phyloP scores from a whole-genome alignment of 2,113 vertebrate genomes.

The Ellobius talpinus region DNA sequence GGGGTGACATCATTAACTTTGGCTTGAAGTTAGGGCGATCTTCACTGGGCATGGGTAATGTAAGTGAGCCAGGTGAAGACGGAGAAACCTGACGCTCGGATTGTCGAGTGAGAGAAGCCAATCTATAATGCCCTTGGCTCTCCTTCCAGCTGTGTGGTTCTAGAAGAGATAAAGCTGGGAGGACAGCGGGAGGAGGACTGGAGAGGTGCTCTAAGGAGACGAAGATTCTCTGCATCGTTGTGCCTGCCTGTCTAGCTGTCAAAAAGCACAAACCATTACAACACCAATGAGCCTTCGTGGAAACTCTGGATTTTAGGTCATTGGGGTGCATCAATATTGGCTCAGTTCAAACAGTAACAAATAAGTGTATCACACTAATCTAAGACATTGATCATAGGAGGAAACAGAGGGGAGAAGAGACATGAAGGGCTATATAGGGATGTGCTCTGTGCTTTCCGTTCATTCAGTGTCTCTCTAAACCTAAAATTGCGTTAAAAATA shows the following conservation, averaged over 20 bases:
- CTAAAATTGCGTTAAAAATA: slow-evolving; percentile 7
- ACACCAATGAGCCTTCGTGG: not conserved
- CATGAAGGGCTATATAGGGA: not conserved
- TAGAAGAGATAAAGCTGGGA: not conserved
- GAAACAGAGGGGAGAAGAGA: not conserved
- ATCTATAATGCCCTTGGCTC: not conserved
- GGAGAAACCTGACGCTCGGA: not conserved
- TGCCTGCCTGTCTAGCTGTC: not conserved
- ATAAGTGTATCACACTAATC: not conserved
- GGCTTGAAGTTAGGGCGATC: not conserved
- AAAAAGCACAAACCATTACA: not conserved
- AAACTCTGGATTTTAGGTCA: not conserved
- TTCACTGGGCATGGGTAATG: not conserved
- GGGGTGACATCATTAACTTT: not conserved
- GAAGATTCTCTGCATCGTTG: not conserved
- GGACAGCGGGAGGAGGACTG: not conserved
- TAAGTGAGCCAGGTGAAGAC: not conserved
- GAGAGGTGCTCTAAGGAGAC: not conserved
- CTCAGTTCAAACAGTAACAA: not conserved
- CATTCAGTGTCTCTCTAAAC: slow-evolving; percentile 6
- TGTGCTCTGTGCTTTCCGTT: not conserved
- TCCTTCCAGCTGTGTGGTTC: not conserved
- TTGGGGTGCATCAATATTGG: not conserved
- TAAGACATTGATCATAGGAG: not conserved
- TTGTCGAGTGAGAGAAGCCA: not conserved